Conservation (phyloP, 2,113 vertebrate genomes). For the Cyprinus carpio region DNA sequence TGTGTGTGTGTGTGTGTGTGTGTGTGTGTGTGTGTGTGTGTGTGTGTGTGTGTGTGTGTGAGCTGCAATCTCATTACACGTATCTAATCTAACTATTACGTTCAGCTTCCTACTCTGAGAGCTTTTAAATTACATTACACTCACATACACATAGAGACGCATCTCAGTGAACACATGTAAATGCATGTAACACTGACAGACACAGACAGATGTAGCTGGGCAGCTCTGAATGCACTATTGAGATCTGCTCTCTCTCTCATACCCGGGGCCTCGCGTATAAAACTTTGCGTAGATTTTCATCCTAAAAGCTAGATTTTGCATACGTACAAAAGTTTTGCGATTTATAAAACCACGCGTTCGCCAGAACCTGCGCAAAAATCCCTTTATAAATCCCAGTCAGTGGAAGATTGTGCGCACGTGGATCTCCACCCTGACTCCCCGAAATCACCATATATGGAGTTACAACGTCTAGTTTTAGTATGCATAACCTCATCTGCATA, state of each 20-base stretch:
- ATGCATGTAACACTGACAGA: not conserved
- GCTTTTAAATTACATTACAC: constrained; percentile 28
- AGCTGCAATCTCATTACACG: constrained; percentile 36
- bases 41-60: not conserved
- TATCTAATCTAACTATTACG: constrained; percentile 36
- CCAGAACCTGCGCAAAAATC: too few relatives aligned
- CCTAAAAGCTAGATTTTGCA: too few relatives aligned
- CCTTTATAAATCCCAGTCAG: too few relatives aligned
- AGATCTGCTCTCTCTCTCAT: not conserved
- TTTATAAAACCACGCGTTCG: too few relatives aligned
- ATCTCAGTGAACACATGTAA: not conserved
- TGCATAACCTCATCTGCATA: too few relatives aligned
- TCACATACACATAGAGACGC: not conserved
- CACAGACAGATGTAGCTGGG: not conserved
- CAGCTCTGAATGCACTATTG: not conserved
- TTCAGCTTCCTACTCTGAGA: constrained; percentile 27
- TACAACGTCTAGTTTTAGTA: too few relatives aligned
- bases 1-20: not conserved
- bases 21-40: constrained; percentile 5
- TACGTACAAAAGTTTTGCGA: too few relatives aligned
- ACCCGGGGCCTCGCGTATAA: not conserved
- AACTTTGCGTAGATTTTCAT: too few relatives aligned
- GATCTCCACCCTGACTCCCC: too few relatives aligned
- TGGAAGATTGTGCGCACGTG: too few relatives aligned
- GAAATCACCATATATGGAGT: too few relatives aligned